phyloP scores from a whole-genome alignment of 1,140 invertebrate species.

The Phymastichus coffea region DNA sequence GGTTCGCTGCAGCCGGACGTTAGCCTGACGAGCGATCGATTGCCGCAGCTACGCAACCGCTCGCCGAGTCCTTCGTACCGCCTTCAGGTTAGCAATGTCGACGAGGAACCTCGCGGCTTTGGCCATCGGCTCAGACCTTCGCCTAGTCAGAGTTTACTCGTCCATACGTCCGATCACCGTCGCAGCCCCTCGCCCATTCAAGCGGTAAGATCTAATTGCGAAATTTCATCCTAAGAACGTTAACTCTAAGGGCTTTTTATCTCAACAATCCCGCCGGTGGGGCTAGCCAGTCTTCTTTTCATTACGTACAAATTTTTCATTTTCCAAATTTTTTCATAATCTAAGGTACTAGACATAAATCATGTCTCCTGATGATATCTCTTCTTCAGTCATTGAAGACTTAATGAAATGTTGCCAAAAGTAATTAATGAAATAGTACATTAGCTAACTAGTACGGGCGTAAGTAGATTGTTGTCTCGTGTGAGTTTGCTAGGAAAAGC shows the following conservation, averaged over 20 bases:
- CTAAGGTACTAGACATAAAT: no score
- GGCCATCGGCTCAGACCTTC: constrained; percentile 30
- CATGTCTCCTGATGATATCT: no score
- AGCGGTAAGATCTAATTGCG: no score
- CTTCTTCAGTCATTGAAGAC: no score
- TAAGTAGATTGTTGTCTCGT: no score
- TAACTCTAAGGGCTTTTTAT: no score
- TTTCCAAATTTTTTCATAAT: background rate
- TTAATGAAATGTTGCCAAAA: no score
- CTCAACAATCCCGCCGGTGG: constrained; percentile 5
- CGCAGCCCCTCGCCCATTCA: constrained; percentile 27
- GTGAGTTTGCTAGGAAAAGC: no score
- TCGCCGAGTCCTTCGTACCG: constrained; percentile 53
- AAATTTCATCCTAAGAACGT: no score
- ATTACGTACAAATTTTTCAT: no score
- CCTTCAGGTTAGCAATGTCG: constrained; percentile 53
- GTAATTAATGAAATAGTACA: no score
- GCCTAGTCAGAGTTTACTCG: constrained; percentile 35
- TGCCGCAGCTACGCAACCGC: constrained; percentile 37
- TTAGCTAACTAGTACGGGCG: no score
- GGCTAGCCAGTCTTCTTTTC: background rate
- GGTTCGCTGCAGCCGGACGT: constrained; percentile 37
- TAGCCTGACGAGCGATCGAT: constrained; percentile 24
- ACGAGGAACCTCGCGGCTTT: constrained; percentile 52
- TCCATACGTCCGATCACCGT: constrained; percentile 21